phyloP scores from a whole-genome alignment of 2,888 invertebrate species.

The Microplitis manilae region DNA sequence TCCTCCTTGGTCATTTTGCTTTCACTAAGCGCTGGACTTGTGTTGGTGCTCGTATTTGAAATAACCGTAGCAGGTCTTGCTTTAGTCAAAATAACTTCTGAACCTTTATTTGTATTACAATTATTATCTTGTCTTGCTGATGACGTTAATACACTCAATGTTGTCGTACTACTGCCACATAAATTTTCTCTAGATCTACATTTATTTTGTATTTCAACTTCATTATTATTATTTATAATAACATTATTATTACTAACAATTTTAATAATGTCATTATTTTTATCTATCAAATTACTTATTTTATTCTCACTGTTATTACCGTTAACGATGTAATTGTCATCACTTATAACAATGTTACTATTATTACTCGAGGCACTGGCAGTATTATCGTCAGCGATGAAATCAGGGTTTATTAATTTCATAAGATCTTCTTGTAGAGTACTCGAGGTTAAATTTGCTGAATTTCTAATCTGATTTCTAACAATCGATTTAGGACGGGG shows the following conservation, averaged over 20 bases:
- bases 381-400: slow-evolving; percentile 66
- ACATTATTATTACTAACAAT: slow-evolving; percentile 60
- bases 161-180: slow-evolving; percentile 66
- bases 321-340: slow-evolving; percentile 19
- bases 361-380: slow-evolving; percentile 59
- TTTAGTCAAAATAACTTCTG: slow-evolving; percentile 78
- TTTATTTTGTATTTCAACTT: slow-evolving; percentile 68
- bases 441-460: slow-evolving; percentile 76
- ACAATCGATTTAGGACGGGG: slow-evolving; percentile 77
- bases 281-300: slow-evolving; percentile 26
- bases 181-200: slow-evolving; percentile 71
- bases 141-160: slow-evolving; percentile 64
- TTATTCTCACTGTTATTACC: slow-evolving; percentile 32
- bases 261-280: slow-evolving; percentile 54
- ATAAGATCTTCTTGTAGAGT: slow-evolving; percentile 89
- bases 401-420: slow-evolving; percentile 88
- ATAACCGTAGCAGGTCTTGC: slow-evolving; percentile 80
- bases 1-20: slow-evolving; percentile 76
- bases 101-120: slow-evolving; percentile 54
- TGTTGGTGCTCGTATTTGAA: slow-evolving; percentile 77
- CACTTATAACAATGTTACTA: slow-evolving; percentile 1
- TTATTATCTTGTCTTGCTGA: slow-evolving; percentile 65
- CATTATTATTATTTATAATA: slow-evolving; percentile 68
- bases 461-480: slow-evolving; percentile 75
- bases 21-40: slow-evolving; percentile 74